A percentile compares a stretch with the other conserved stretches of the same genome.
Conservation (phyloP, 2,888 invertebrate species). For the Mesopsocus fuscifrons region DNA sequence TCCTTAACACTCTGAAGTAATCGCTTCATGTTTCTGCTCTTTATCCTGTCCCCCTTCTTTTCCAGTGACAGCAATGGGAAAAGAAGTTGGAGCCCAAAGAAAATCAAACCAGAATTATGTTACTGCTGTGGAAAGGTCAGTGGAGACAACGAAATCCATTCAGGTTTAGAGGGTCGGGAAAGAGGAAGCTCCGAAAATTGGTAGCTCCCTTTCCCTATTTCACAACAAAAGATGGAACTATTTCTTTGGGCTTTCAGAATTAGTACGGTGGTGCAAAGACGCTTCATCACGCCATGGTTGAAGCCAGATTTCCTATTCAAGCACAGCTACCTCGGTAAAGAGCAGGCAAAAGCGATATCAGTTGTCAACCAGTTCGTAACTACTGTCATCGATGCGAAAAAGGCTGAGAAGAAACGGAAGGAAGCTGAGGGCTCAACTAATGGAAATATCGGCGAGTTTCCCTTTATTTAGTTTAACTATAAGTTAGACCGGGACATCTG, state of each 20-base stretch:
- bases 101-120: slow-evolving; percentile 24
- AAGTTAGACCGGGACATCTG: no score
- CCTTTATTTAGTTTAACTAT: no score
- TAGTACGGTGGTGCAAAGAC: slow-evolving; percentile 23
- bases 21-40: no score
- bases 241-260: slow-evolving; percentile 20
- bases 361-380: slow-evolving; percentile 31
- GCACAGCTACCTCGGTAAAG: slow-evolving; percentile 25
- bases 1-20: no score
- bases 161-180: no score
- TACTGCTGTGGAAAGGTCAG: slow-evolving; percentile 25
- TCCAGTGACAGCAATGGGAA: slow-evolving; percentile 27
- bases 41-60: no score
- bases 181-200: no score
- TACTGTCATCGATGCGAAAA: not conserved
- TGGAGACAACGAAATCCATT: no score
- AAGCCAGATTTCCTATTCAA: slow-evolving; percentile 31
- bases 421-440: not conserved
- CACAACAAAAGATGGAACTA: no score
- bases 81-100: slow-evolving; percentile 24
- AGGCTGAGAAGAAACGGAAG: not conserved
- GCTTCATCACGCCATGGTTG: slow-evolving; percentile 31
- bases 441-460: not conserved
- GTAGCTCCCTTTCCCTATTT: no score
- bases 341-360: slow-evolving; percentile 26